Base-by-base conservation (phyloP, 1,140 invertebrate species). In the Pemphigus obesinymphae region DNA sequence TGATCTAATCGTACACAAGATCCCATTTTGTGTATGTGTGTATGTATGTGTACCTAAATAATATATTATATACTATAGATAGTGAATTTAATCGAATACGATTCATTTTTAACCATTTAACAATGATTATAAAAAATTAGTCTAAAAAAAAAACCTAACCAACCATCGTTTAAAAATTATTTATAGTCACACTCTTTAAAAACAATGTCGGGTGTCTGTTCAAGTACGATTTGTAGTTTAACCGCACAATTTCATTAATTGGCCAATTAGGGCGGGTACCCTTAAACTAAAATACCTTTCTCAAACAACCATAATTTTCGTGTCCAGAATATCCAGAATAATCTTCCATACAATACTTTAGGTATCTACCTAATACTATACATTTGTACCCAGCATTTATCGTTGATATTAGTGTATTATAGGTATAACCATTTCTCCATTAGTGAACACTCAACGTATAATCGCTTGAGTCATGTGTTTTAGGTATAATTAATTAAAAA, bases 231-330 rank as follows among this genome's bases (percentile, higher is more conserved):
- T 75, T 53, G 17, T 75, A 53, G 10, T 55, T 75, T 34, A 73
- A 50, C 45, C 48, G 2, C 48, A n/a, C 72, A 55, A 55, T 75
- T 55, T 55, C 50, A 76, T 76, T 76, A 55, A 76, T 55, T 55
- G 50, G 50, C 15, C 50, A 76, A 76, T 76, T 76, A 55, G 73
- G 31, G 17, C 20, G 73, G n/a, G 11, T 20, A 7, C 29, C 31
- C 17, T 23, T 55, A 23, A 34, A 55, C 20, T 23, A 31, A 55
- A 76, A 37, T 76, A 55, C 73, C 31, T 55, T 23, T 76, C 23
- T 72, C 3, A 5, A 37, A 53, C 20, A 55, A 55, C 73, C 50
- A 76, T 76, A 31, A 76, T 76, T 76, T 55, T 40, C 31, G 20
- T 26, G n/a, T 55, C 11, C 31, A 13, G 34, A 55, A 75, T n/a